Percentiles rank a stretch among this genome's conserved stretches.
Conservation (phyloP, 1,140 invertebrate species). For the Eumeta japonica region DNA sequence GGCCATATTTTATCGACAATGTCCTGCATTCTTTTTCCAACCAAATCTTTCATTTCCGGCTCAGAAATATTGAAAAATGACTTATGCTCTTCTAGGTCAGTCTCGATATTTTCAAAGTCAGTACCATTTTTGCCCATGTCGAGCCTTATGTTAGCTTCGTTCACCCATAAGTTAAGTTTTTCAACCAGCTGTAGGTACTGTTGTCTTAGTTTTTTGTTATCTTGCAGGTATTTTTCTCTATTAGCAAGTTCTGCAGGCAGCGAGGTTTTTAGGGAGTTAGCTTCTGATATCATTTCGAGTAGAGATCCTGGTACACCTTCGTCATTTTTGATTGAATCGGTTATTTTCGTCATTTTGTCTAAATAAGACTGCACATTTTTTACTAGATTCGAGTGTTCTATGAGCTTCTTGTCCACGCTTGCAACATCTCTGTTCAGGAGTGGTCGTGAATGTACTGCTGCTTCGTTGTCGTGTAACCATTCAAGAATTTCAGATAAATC, state of each 20-base stretch:
- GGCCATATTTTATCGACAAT: slow-evolving; percentile 85
- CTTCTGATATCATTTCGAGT: slow-evolving; percentile 80
- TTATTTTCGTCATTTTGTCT: slow-evolving; percentile 67
- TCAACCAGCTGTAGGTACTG: slow-evolving; percentile 71
- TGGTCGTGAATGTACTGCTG: slow-evolving; percentile 77
- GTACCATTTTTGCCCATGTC: slow-evolving; percentile 78
- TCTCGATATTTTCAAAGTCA: slow-evolving; percentile 81
- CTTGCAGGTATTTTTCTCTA: slow-evolving; percentile 74
- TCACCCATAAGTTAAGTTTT: slow-evolving; percentile 82
- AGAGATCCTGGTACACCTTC: slow-evolving; percentile 75
- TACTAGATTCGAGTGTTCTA: slow-evolving; percentile 72
- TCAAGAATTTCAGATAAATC: slow-evolving; percentile 81
- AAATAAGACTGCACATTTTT: slow-evolving; percentile 72
- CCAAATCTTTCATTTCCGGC: slow-evolving; percentile 72
- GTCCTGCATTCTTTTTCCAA: slow-evolving; percentile 79
- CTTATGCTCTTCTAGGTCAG: slow-evolving; percentile 83
- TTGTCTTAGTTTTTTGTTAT: slow-evolving; percentile 75
- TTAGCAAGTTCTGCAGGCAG: slow-evolving; percentile 79
- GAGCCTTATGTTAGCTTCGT: slow-evolving; percentile 77
- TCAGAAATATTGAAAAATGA: slow-evolving; percentile 77
- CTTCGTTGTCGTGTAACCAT: slow-evolving; percentile 83
- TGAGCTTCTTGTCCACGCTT: slow-evolving; percentile 78
- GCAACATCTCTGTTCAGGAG: slow-evolving; percentile 74
- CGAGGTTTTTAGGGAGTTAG: slow-evolving; percentile 71
- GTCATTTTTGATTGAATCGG: slow-evolving; percentile 69